Percentiles rank a stretch among this genome's conserved stretches.
These are phyloP conservation scores for Platycheirus albimanus DNA, from an alignment of 2,888 invertebrate genomes.

Conservation along the genomic window DNA sequence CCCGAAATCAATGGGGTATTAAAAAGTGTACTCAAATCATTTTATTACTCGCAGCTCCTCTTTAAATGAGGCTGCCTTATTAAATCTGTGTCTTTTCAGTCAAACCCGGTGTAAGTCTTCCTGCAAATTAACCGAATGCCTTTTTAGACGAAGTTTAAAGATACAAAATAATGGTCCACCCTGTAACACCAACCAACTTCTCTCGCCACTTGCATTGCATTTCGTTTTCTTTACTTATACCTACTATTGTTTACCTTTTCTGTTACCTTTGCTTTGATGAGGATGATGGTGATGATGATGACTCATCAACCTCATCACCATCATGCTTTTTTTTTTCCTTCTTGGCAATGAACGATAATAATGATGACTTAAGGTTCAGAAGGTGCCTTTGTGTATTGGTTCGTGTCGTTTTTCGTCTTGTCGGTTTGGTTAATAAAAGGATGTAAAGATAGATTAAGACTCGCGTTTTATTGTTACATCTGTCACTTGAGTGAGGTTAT, in stretches of 20 bases:
- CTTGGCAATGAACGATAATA: constrained; percentile 62
- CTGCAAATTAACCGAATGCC: too few species aligned
- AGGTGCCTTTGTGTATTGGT: constrained; percentile 35
- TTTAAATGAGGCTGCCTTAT: too few species aligned
- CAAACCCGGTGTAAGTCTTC: too few species aligned
- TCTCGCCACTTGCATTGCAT: constrained; percentile 26
- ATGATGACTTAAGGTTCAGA: constrained; percentile 51
- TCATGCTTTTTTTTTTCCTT: constrained; percentile 42
- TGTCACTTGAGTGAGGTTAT: constrained; percentile 32
- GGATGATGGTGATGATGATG: constrained; percentile 53
- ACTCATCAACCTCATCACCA: constrained; percentile 43
- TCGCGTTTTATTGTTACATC: constrained; percentile 27
- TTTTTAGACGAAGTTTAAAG: too few species aligned
- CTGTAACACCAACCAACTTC: constrained; percentile 13
- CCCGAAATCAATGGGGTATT: too few species aligned
- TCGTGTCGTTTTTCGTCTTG: constrained; percentile 19
- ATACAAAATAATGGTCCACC: too few species aligned
- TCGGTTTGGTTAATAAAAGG: constrained; percentile 45
- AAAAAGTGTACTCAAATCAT: too few species aligned
- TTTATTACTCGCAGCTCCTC: too few species aligned
- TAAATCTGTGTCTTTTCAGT: too few species aligned
- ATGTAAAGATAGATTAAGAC: constrained; percentile 39
- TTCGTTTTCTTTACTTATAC: constrained; percentile 39
- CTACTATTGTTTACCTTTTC: constrained; percentile 59
- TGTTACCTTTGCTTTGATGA: constrained; percentile 42